Evolutionary conservation across 2,888 invertebrate species (phyloP).

Genomic region (Parasteatoda lunata): DNA sequence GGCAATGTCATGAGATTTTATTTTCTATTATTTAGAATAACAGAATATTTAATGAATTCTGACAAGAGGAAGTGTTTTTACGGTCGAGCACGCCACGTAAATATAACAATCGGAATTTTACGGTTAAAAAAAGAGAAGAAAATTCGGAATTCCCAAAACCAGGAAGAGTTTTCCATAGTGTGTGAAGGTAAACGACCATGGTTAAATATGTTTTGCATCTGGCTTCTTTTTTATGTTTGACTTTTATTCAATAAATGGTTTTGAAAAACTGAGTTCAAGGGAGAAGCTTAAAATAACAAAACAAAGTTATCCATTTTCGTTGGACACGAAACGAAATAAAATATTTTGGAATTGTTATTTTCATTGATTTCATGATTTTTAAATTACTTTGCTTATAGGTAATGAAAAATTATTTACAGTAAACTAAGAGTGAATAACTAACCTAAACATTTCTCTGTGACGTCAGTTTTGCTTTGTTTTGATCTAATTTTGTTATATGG

Average conservation of each 20-base stretch:
- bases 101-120: conserved; percentile 3
- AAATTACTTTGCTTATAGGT: no score
- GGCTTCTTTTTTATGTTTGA: background rate
- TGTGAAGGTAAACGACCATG: background rate
- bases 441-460: no score
- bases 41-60: background rate
- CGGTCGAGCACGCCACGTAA: background rate
- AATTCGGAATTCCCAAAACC: conserved; percentile 2
- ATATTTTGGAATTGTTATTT: no score
- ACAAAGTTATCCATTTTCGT: background rate
- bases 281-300: no score
- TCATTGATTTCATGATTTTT: no score
- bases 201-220: background rate
- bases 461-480: no score
- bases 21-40: background rate
- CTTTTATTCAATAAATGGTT: background rate
- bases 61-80: conserved; percentile 5
- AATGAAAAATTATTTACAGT: no score
- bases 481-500: no score
- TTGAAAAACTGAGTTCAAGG: no score
- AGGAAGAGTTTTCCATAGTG: background rate
- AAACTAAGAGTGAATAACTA: no score
- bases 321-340: no score
- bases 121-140: conserved; percentile 1
- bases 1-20: background rate